Conservation (phyloP, 2,797 vertebrate genomes). For the Echiichthys vipera region DNA sequence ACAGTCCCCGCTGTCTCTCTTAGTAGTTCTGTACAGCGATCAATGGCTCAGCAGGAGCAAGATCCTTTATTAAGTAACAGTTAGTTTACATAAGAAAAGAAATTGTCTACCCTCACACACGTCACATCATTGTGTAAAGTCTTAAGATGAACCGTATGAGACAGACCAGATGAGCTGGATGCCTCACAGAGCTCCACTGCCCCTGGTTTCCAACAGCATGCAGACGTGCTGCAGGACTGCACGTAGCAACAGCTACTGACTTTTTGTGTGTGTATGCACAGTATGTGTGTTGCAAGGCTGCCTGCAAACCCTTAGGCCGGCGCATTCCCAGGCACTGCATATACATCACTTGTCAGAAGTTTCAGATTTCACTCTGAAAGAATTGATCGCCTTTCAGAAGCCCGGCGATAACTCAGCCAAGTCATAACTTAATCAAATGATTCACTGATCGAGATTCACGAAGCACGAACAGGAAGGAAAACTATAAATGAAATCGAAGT, state of each 20-base stretch:
- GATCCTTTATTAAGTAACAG: neutral
- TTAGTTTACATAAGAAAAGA: neutral
- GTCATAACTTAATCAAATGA: conserved; percentile 29
- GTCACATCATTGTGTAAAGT: neutral
- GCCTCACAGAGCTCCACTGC: conserved; percentile 18
- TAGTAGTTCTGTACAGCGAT: neutral
- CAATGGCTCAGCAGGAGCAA: conserved; percentile 1
- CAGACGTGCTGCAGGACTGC: conserved; percentile 12
- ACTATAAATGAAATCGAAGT: conserved; percentile 40
- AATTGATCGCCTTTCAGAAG: conserved; percentile 32
- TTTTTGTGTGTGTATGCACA: neutral
- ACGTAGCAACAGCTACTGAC: conserved; percentile 1
- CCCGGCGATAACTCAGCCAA: neutral
- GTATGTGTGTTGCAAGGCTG: conserved; percentile 22
- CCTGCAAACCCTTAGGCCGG: conserved; percentile 28
- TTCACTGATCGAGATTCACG: conserved; percentile 24
- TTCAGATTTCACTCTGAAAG: conserved; percentile 44
- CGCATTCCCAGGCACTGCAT: conserved; percentile 31
- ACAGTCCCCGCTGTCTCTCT: neutral
- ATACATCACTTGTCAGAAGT: conserved; percentile 42
- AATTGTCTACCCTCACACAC: neutral
- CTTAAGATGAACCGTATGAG: conserved; percentile 9
- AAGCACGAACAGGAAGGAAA: conserved; percentile 39
- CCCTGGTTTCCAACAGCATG: conserved; percentile 31
- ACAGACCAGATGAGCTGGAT: conserved; percentile 32